These are phyloP conservation scores for Brassicogethes aeneus DNA, from an alignment of 2,888 invertebrate species.

Conservation along the genomic window DNA sequence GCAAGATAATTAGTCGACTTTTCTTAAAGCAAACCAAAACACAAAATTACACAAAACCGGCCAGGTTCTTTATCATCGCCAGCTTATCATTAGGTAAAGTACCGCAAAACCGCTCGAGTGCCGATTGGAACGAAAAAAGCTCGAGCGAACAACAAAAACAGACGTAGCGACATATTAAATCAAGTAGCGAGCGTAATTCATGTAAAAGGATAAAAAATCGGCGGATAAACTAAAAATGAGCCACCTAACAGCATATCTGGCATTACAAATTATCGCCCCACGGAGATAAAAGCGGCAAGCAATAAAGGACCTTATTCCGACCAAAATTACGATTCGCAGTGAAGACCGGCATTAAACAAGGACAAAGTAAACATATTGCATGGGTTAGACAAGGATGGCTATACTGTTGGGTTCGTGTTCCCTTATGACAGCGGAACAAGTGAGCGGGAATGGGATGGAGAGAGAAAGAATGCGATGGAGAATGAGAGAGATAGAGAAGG, in stretches of 20 bases:
- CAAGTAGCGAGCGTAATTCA: background rate
- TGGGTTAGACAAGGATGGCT: background rate
- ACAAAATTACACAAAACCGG: too few relatives aligned
- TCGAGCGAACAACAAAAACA: too few relatives aligned
- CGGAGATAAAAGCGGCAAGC: conserved; percentile 25
- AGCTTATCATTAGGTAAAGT: too few relatives aligned
- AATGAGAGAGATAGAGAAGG: background rate
- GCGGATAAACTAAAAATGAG: conserved; percentile 30
- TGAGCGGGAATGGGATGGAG: conserved; percentile 6
- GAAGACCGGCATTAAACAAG: background rate
- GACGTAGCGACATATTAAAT: too few relatives aligned
- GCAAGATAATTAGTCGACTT: too few relatives aligned
- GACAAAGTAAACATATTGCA: background rate
- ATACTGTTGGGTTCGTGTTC: background rate
- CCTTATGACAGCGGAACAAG: background rate
- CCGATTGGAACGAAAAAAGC: too few relatives aligned
- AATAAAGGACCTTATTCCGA: conserved; percentile 23
- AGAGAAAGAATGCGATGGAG: conserved; percentile 13
- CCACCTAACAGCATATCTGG: conserved; percentile 33
- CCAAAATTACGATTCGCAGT: conserved; percentile 14
- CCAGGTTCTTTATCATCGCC: too few relatives aligned
- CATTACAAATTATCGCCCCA: conserved; percentile 33
- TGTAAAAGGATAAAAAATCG: conserved; percentile 15
- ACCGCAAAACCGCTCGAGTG: too few relatives aligned
- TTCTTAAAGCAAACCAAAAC: too few relatives aligned